Base-by-base conservation (phyloP, 2,113 vertebrate species). In the Cricetomys ansorgei region DNA sequence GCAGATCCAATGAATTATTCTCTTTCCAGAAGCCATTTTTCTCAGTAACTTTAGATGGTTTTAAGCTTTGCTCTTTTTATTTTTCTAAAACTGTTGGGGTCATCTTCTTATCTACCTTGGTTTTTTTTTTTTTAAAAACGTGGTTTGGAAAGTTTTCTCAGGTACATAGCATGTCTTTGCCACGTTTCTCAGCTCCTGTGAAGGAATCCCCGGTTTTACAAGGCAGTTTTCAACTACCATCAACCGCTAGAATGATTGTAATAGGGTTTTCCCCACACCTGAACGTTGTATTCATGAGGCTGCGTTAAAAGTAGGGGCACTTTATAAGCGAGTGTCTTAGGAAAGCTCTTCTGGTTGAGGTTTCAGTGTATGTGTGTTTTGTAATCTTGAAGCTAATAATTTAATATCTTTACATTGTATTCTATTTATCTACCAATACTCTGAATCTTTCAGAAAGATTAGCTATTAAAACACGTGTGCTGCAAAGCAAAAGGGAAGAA, bases 361-460 rank as follows among this genome's bases (percentile, higher is more conserved):
- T 2, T 67, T 67, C 15, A 23, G 43, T 34, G 6, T 65, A 37
- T 65, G 25, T 25, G 15, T n/a, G 4, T 88, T 94, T 75, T 79
- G n/a, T 84, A 34, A 13, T 88, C 53, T 92, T 88, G 45, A 37
- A 96, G 69, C 23, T n/a, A 92, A 59, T 80, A n/a, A 75, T 55
- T 53, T 84, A 34, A 50, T 88, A 76, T 95, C 53, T 29, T 23
- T 0, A 43, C n/a, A 43, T 62, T 62, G 45, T 62, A 65, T 73
- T 93, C 70, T 73, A 70, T 16, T 48, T 37, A 59, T 50, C 81
- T 92, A 75, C 65, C 69, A 45, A 37, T n/a, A 87, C 31, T 80
- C 25, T 87, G 62, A 27, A 89, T 92, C 70, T 64, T 88, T 89
- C 88, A 50, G 76, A 96, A 95, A 25, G 57, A 91, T 43, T 88